Evolutionary conservation across 92 coral and sea anemone genomes (phyloP).

Genomic region (Virgularia gustaviana): DNA sequence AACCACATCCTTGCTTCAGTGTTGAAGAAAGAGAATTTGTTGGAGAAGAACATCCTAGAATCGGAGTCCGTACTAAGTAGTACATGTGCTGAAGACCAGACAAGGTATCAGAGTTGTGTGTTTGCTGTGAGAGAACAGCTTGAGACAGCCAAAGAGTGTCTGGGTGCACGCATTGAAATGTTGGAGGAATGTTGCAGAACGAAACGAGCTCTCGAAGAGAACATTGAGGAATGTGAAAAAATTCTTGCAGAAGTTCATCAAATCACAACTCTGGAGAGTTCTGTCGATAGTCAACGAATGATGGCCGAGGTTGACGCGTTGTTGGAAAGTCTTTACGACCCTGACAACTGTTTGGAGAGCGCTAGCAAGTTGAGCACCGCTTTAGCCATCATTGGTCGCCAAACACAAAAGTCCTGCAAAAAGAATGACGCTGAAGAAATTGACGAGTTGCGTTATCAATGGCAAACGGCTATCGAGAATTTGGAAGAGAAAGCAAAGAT

Average conservation of each 20-base stretch:
- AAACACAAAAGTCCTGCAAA: neutral
- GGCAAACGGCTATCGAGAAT: neutral
- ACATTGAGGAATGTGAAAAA: conserved; percentile 53
- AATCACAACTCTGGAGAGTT: conserved; percentile 32
- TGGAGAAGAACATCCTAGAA: conserved; percentile 10
- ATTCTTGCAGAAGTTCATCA: conserved; percentile 53
- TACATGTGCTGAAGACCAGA: conserved; percentile 9
- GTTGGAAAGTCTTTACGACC: neutral
- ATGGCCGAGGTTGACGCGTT: neutral
- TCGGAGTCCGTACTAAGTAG: conserved; percentile 11
- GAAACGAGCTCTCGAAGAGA: conserved; percentile 47
- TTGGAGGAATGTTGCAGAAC: conserved; percentile 45
- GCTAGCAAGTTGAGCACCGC: conserved; percentile 13
- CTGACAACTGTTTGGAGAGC: conserved; percentile 24
- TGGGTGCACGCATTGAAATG: conserved; percentile 42
- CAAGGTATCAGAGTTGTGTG: conserved; percentile 34
- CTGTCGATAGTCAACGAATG: conserved; percentile 11
- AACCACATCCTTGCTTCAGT: conserved; percentile 28
- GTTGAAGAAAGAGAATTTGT: conserved; percentile 17
- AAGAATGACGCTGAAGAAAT: neutral
- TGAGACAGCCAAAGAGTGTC: conserved; percentile 52
- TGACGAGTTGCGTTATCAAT: conserved; percentile 1
- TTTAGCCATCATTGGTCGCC: conserved; percentile 14
- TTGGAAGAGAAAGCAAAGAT: conserved; percentile 2
- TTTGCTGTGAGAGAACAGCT: conserved; percentile 54